These are phyloP conservation scores for Periophthalmodon schlosseri DNA, from an alignment of 2,113 vertebrate genomes.

Conservation along the genomic window DNA sequence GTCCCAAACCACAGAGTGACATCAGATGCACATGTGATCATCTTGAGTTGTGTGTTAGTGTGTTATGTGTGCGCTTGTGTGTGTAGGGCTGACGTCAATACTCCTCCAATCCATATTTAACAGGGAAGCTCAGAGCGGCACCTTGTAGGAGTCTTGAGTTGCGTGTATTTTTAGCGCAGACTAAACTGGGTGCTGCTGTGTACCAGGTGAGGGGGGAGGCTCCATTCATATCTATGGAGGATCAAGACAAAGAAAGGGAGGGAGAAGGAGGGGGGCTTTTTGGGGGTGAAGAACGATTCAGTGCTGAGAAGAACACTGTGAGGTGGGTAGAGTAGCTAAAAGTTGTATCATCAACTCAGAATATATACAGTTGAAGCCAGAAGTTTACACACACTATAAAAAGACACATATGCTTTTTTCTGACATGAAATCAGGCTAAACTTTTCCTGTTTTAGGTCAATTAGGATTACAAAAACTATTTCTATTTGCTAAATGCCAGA, in stretches of 20 bases:
- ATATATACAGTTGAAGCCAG: too few relatives aligned
- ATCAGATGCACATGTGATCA: constrained; percentile 45
- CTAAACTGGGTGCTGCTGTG: constrained; percentile 28
- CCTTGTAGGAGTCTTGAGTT: constrained; percentile 58
- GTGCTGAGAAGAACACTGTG: background rate
- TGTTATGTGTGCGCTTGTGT: constrained; percentile 8
- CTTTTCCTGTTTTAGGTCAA: too few relatives aligned
- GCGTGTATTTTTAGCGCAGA: constrained; percentile 56
- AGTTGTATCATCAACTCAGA: background rate
- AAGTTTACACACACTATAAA: too few relatives aligned
- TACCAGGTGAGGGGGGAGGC: constrained; percentile 49
- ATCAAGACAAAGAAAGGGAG: background rate
- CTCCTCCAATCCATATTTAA: constrained; percentile 67
- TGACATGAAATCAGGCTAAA: too few relatives aligned
- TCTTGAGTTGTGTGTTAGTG: background rate
- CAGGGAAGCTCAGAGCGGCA: constrained; percentile 44
- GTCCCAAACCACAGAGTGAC: constrained; percentile 69
- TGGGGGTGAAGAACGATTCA: background rate
- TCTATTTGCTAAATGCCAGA: too few relatives aligned
- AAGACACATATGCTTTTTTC: too few relatives aligned
- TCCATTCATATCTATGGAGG: constrained; percentile 4
- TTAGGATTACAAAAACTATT: too few relatives aligned
- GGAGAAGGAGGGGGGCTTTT: background rate
- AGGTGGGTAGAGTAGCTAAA: background rate
- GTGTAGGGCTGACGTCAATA: constrained; percentile 62